phyloP scores from a whole-genome alignment of 2,797 vertebrate genomes.

The Acanthurus lineatus region DNA sequence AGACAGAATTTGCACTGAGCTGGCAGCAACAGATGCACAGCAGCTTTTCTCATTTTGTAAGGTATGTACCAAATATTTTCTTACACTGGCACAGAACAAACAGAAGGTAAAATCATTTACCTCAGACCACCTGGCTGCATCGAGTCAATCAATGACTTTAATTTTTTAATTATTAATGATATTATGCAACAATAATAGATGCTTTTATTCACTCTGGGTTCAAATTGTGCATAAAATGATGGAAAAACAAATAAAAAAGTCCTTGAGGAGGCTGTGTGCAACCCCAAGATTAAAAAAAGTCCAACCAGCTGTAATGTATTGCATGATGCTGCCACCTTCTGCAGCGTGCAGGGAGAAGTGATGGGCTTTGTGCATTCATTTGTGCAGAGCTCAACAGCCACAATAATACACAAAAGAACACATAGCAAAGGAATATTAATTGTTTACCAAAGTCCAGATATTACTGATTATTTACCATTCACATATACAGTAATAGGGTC shows the following conservation, averaged over 20 bases:
- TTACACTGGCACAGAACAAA: slow-evolving; percentile 19
- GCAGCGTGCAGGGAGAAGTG: slow-evolving; percentile 32
- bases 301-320: not conserved
- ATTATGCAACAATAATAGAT: not conserved
- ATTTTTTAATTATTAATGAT: no score
- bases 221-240: not conserved
- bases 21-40: slow-evolving; percentile 46
- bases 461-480: not conserved
- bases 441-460: not conserved
- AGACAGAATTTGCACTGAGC: slow-evolving; percentile 31
- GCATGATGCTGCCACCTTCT: slow-evolving; percentile 61
- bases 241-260: not conserved
- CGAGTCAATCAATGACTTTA: not conserved
- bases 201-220: not conserved
- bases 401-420: not conserved
- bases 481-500: no score
- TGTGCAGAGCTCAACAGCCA: not conserved
- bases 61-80: slow-evolving; percentile 40
- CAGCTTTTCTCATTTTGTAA: slow-evolving; percentile 48
- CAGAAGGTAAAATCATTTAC: not conserved
- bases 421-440: not conserved
- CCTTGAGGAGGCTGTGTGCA: not conserved
- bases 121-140: slow-evolving; percentile 24
- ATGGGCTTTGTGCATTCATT: not conserved
- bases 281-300: no score